These are phyloP conservation scores for Eriosoma lanigerum DNA, from an alignment of 1,140 invertebrate species.

Conservation along the genomic window DNA sequence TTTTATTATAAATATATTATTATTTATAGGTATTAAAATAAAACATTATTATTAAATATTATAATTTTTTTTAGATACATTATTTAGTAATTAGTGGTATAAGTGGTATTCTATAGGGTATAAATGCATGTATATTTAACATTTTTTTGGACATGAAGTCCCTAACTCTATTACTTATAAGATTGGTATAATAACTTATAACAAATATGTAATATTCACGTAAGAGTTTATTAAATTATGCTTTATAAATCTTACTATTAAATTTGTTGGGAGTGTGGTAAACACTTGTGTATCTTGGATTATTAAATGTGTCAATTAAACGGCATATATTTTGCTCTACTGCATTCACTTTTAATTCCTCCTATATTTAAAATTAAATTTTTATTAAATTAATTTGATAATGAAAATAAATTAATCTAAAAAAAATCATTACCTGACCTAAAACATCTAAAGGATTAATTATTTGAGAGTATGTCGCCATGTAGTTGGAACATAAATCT, in stretches of 20 bases:
- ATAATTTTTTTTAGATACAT: no score
- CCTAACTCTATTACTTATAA: no score
- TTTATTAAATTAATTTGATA: background rate
- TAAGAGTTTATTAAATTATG: no score
- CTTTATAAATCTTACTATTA: conserved; percentile 21
- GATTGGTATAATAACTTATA: no score
- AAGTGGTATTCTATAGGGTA: no score
- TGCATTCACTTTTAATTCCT: conserved; percentile 28
- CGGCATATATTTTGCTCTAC: conserved; percentile 31
- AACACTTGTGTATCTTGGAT: background rate
- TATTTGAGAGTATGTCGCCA: background rate
- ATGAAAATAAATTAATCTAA: background rate
- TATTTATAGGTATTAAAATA: no score
- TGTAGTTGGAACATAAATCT: background rate
- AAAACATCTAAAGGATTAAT: conserved; percentile 7
- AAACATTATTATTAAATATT: no score
- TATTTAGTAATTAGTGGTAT: no score
- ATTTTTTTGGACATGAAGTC: no score
- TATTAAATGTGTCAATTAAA: conserved; percentile 32
- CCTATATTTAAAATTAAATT: background rate
- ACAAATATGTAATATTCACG: no score
- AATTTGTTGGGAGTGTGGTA: background rate
- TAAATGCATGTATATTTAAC: no score
- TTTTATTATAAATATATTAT: no score
- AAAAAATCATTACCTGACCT: conserved; percentile 4